Conservation (phyloP, 2,797 vertebrate genomes). For the Girardinus metallicus region DNA sequence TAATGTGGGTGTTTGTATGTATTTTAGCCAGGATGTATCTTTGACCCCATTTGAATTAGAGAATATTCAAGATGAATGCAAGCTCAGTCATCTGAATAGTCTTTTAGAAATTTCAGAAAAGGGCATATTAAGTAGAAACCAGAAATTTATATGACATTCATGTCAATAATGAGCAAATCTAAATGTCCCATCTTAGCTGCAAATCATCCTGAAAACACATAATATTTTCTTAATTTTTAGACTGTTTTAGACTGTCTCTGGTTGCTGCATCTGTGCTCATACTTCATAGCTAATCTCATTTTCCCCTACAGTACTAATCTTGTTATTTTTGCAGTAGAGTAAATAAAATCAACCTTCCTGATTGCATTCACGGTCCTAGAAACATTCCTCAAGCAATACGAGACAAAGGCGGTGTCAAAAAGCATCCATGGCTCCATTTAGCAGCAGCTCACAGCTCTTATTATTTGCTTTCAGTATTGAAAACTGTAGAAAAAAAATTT, state of each 20-base stretch:
- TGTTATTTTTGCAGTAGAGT: conserved; percentile 20
- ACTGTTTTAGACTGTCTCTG: conserved; percentile 7
- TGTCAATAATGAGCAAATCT: not conserved
- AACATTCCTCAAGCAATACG: conserved; percentile 17
- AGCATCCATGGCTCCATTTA: conserved; percentile 31
- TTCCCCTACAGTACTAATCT: conserved; percentile 9
- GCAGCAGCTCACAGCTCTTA: conserved; percentile 38
- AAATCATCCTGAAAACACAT: conserved; percentile 12
- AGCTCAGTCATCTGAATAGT: not conserved
- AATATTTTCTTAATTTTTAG: conserved; percentile 26
- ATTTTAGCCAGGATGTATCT: not conserved
- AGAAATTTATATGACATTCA: not conserved
- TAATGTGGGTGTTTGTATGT: not conserved
- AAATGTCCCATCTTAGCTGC: not conserved
- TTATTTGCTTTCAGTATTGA: conserved; percentile 33
- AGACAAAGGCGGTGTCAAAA: conserved; percentile 18
- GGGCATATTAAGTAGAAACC: not conserved
- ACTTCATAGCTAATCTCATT: conserved; percentile 34
- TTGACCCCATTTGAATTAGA: not conserved
- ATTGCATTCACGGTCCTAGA: conserved; percentile 7
- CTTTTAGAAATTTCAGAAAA: not conserved
- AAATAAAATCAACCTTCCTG: conserved; percentile 38
- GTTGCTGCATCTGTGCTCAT: conserved; percentile 32
- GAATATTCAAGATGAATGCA: not conserved
- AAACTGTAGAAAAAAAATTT: conserved; percentile 14